A percentile compares a stretch with the other conserved stretches of the same genome.
Conservation (phyloP, 2,113 vertebrate species). For the Anoura caudifer region DNA sequence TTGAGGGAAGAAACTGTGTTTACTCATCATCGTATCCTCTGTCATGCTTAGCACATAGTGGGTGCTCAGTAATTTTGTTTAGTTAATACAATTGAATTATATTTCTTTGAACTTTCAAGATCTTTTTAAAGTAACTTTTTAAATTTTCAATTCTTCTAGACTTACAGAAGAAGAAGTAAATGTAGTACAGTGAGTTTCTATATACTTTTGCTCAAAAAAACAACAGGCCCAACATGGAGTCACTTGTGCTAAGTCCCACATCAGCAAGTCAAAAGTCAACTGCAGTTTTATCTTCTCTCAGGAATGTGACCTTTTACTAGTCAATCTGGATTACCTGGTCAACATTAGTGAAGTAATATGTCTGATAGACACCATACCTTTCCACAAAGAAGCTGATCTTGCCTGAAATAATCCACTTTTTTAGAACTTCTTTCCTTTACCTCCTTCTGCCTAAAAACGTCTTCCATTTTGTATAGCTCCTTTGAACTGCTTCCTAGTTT, state of each 20-base stretch:
- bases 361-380: not conserved
- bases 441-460: not conserved
- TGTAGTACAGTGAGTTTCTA: not conserved
- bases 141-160: conserved; percentile 2
- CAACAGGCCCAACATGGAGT: not conserved
- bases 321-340: not conserved
- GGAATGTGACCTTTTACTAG: not conserved
- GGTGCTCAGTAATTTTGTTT: not conserved
- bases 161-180: not conserved
- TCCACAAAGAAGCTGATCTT: not conserved
- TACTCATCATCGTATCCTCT: not conserved
- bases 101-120: not conserved
- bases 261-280: not conserved
- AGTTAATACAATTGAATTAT: not conserved
- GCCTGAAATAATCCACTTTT: not conserved
- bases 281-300: not conserved
- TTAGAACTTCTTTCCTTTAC: not conserved
- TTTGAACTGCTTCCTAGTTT: not conserved
- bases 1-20: not conserved
- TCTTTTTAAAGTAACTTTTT: not conserved
- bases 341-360: not conserved
- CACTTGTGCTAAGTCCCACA: not conserved
- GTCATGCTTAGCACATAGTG: not conserved
- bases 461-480: not conserved
- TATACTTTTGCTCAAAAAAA: not conserved